Evolutionary conservation across 2,113 vertebrate species (phyloP).

Genomic region (Grallaria varia): DNA sequence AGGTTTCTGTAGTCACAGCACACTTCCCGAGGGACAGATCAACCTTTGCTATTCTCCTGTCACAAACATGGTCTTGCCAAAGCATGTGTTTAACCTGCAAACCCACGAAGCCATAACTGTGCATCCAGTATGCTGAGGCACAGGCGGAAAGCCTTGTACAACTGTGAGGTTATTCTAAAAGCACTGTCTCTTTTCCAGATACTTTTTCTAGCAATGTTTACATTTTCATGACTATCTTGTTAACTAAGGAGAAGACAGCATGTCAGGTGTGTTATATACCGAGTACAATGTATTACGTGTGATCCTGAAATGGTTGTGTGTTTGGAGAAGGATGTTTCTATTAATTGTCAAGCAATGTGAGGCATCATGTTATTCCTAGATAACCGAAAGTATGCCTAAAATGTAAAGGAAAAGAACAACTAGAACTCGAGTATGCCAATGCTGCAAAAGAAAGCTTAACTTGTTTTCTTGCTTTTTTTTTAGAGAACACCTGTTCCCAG

Average conservation of each 20-base stretch:
- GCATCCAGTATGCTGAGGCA: rapidly evolving
- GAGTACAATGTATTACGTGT: not conserved
- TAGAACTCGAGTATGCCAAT: constrained; percentile 64
- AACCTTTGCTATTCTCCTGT: not conserved
- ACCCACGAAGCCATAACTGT: rapidly evolving
- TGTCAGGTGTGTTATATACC: not conserved
- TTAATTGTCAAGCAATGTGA: constrained; percentile 20
- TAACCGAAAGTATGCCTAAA: constrained; percentile 63
- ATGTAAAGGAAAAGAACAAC: constrained; percentile 59
- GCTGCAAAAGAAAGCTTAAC: constrained; percentile 78
- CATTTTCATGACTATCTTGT: not conserved
- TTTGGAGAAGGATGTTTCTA: constrained; percentile 2
- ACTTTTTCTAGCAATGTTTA: not conserved
- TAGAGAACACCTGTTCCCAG: constrained; percentile 97
- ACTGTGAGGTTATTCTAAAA: not conserved
- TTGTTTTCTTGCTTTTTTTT: constrained; percentile 83
- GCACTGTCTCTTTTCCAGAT: not conserved
- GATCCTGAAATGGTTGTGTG: not conserved
- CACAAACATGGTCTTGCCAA: not conserved
- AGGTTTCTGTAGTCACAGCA: not conserved
- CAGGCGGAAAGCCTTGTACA: not conserved
- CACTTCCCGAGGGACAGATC: rapidly evolving
- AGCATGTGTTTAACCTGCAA: not conserved
- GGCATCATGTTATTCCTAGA: constrained; percentile 19
- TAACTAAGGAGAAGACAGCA: not conserved